Base-by-base conservation (phyloP, 2,113 vertebrate species). In the Lepus timidus region DNA sequence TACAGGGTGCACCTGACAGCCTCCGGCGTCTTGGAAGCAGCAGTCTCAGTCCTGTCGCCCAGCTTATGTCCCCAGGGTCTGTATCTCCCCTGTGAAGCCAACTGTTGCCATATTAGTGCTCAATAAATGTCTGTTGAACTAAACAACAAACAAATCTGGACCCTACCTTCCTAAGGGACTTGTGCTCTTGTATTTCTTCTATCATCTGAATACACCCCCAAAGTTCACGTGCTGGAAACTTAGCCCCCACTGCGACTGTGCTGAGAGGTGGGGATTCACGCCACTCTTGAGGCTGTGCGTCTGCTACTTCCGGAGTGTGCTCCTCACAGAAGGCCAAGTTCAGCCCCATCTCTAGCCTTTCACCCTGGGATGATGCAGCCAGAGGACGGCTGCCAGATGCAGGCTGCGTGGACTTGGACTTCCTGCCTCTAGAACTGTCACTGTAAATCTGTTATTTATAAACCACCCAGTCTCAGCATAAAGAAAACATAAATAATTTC, bases 71-170 rank as follows among this genome's bases (percentile, higher is more conserved):
- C 39, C 44, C 83, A 44, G 22, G 76, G 58, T 90, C 49, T 82
- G 9, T 44, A 58, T 27, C 25, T 88, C 19, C 75, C 79, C n/a
- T 94, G 33, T 75, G 31, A 96, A 49, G 68, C 11, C 79, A 85
- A 65, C 88, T 87, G 71, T 61, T 84, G 64, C 91, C 25, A 49
- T 22, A 64, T 55, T 67, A 61, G 70, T 39, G 78, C 11, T 84
- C 51, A 73, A 68, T 29, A 33, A 52, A 62, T 71, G 33, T 81
- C 68, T 88, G 29, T 25, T 94, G 62, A 85, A 58, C 27, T 70
- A 62, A 87, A 93, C 27, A 75, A 75, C 62, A 58, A 91, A 81
- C 85, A 29, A 64, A 80, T 44, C n/a, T 88, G 51, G 71, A 71
- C 25, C 67, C 49, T 52, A 61, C n/a, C 23, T 61, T 80, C 55